A percentile compares a stretch with the other conserved stretches of the same genome.
phyloP scores from a whole-genome alignment of 1,140 invertebrate genomes.

The Tribolium castaneum region DNA sequence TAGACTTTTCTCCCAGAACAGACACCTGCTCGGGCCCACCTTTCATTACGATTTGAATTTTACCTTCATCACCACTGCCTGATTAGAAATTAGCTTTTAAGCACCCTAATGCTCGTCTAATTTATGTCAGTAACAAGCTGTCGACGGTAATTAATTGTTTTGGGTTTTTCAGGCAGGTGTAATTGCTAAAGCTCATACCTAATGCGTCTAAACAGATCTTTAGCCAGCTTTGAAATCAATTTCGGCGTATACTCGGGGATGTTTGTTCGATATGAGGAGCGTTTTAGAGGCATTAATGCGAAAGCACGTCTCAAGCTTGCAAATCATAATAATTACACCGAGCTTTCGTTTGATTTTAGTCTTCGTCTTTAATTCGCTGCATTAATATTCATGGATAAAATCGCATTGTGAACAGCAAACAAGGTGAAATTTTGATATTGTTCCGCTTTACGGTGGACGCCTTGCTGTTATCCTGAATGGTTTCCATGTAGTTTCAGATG shows the following conservation, averaged over 20 bases:
- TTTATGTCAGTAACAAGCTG: slow-evolving; percentile 14
- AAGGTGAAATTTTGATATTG: slow-evolving; percentile 11
- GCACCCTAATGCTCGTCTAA: slow-evolving; percentile 32
- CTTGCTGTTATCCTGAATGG: slow-evolving; percentile 19
- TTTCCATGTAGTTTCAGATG: slow-evolving; percentile 9
- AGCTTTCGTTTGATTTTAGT: slow-evolving; percentile 8
- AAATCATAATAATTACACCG: slow-evolving; percentile 14
- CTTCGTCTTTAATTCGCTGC: slow-evolving; percentile 5
- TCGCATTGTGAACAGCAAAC: not conserved
- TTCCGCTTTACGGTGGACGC: slow-evolving; percentile 16
- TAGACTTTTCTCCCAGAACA: slow-evolving; percentile 2
- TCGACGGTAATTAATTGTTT: slow-evolving; percentile 18
- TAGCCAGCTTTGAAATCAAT: slow-evolving; percentile 16
- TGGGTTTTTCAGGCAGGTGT: not conserved
- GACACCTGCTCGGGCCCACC: slow-evolving; percentile 33
- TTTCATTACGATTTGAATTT: slow-evolving; percentile 37
- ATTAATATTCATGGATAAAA: not conserved
- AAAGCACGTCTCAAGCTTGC: slow-evolving; percentile 15
- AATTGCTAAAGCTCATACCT: not conserved
- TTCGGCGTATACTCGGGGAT: not conserved
- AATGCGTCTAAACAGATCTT: not conserved
- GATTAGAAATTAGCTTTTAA: slow-evolving; percentile 27
- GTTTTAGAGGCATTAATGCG: slow-evolving; percentile 19
- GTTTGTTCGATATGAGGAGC: slow-evolving; percentile 30
- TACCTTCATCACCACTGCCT: slow-evolving; percentile 33